Base-by-base conservation (phyloP, 2,113 vertebrate species). In the Phylloscopus trochilus region DNA sequence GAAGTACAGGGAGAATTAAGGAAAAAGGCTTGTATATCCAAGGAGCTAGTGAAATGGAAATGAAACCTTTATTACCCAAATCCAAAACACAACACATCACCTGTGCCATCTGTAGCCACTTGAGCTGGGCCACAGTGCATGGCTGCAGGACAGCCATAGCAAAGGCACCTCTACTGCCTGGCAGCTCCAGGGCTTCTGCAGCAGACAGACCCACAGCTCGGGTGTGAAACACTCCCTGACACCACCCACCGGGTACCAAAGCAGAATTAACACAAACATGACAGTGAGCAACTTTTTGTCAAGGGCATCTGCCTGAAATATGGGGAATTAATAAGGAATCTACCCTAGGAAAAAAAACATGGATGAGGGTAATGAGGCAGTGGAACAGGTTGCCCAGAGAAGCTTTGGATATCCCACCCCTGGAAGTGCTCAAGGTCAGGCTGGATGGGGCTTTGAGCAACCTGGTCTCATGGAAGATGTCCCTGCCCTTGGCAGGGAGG, bases 51-150 rank as follows among this genome's bases (percentile, higher is more conserved):
- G 6, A 90, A 79, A 85, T 12, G 33, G 44, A 87, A 88, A 83
- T 4, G 2, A 56, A 79, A 83, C 19, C 31, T 60, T 63, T 51
- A 56, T 68, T 66, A 80, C 72, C 88, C 41, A 17, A 49, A 53
- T 51, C 33, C 56, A 33, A 68, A 90, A 3, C 33, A 39, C 1
- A 15, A 31, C 1, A 3, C 2, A 13, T 46, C 1, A 2, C 51
- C 73, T 70, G 69, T 83, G 58, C 26, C 56, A 2, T 22, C 64
- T 22, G 23, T 47, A 52, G 69, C 41, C 2, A 0, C 74, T 13
- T 6, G 43, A 62, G 78, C 64, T 1, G 16, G n/a, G 60, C n/a
- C 1, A 3, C 70, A 83, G 58, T 0, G 0, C 58, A 37, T 0
- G 0, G 33, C 64, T 52, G 53, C 11, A 59, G 0, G 4, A n/a